These are phyloP conservation scores for Mactromeris polynyma DNA, from an alignment of 2,888 invertebrate species.

Conservation along the genomic window DNA sequence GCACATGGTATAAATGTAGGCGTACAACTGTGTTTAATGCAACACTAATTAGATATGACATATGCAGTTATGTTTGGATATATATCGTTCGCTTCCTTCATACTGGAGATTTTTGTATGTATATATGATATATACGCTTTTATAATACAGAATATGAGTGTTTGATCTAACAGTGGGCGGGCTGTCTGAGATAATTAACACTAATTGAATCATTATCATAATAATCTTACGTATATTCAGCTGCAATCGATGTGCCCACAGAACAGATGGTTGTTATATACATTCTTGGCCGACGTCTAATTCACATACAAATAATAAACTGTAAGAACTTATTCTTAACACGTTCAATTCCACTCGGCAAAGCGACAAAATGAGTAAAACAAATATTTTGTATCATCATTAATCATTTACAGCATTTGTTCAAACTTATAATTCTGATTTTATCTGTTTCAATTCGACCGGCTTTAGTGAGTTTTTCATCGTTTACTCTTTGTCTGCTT, in stretches of 20 bases:
- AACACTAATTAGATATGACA: neutral
- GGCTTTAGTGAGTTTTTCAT: too few relatives aligned
- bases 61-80: neutral
- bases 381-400: too few relatives aligned
- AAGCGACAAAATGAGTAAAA: too few relatives aligned
- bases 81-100: neutral
- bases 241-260: neutral
- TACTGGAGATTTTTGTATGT: neutral
- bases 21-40: neutral
- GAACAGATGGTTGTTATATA: too few relatives aligned
- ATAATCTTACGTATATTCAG: neutral
- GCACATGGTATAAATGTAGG: neutral
- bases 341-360: too few relatives aligned
- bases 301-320: too few relatives aligned
- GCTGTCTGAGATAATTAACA: neutral
- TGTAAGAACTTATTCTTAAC: too few relatives aligned
- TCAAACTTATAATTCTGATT: too few relatives aligned
- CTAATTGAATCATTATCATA: constrained; percentile 9
- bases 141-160: neutral
- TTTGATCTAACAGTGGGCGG: neutral
- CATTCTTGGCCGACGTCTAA: too few relatives aligned
- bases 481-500: too few relatives aligned
- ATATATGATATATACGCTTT: neutral
- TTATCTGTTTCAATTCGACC: too few relatives aligned
- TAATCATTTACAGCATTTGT: too few relatives aligned